phyloP scores from a whole-genome alignment of 1,140 invertebrate species.

The Zaprionus nigranus region DNA sequence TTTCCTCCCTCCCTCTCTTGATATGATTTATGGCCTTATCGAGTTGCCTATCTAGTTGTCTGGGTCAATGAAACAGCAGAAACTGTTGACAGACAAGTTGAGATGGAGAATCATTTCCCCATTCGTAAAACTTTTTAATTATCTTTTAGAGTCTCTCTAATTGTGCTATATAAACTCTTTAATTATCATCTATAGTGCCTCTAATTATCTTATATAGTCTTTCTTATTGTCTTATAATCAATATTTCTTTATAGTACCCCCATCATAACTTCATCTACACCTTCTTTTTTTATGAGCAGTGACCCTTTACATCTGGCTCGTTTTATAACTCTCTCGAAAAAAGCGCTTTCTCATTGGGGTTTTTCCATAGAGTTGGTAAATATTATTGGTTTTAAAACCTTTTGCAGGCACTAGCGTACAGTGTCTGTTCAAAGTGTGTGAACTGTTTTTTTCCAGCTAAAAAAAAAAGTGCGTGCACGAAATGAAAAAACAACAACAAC shows the following conservation, averaged over 20 bases:
- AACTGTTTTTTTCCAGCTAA: slow-evolving; percentile 10
- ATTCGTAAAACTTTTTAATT: neutral
- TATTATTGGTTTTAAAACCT: slow-evolving; percentile 4
- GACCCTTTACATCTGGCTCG: neutral
- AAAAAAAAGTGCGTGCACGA: slow-evolving; percentile 64
- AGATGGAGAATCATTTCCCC: neutral
- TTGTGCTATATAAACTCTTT: neutral
- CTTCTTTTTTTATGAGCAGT: neutral
- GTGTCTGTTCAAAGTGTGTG: neutral
- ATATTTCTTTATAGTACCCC: neutral
- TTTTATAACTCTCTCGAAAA: neutral
- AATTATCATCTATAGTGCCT: neutral
- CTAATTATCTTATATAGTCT: neutral
- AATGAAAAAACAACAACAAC: slow-evolving; percentile 31
- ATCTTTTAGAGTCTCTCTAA: neutral
- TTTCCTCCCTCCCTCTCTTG: neutral
- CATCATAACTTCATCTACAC: slow-evolving; percentile 2
- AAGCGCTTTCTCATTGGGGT: slow-evolving; percentile 7
- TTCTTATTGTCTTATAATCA: neutral
- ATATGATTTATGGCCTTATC: slow-evolving; percentile 4
- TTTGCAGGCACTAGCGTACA: neutral
- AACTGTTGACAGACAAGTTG: slow-evolving; percentile 4
- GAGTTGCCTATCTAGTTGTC: neutral
- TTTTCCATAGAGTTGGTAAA: slow-evolving; percentile 11
- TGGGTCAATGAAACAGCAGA: slow-evolving; percentile 20